phyloP scores from a whole-genome alignment of 1,140 invertebrate species.

The Neotoxoptera formosana region DNA sequence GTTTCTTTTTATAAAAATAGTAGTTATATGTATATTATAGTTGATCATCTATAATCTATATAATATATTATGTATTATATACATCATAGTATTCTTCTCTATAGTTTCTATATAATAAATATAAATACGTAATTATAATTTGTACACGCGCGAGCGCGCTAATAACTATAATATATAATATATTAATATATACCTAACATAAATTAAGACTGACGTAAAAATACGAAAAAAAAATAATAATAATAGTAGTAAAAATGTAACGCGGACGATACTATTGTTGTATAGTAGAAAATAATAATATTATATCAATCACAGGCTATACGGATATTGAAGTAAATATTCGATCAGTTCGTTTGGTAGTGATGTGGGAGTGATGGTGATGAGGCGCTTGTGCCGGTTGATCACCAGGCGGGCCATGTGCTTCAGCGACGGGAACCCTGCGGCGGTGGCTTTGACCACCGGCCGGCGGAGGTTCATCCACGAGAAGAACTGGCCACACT shows the following conservation, averaged over 20 bases:
- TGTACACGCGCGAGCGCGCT: neutral
- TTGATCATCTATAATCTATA: neutral
- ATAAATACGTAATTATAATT: neutral
- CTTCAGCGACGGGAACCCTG: conserved; percentile 48
- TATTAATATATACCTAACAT: neutral
- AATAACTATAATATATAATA: too few species aligned
- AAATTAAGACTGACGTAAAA: neutral
- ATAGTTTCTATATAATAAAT: neutral
- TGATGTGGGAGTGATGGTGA: conserved; percentile 41
- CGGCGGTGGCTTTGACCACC: neutral
- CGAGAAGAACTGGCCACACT: conserved; percentile 20
- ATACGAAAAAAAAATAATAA: neutral
- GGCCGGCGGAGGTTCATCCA: conserved; percentile 43
- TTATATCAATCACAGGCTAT: conserved; percentile 31
- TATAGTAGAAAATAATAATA: neutral
- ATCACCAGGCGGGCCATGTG: conserved; percentile 40
- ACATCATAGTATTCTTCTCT: neutral
- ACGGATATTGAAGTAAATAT: conserved; percentile 48
- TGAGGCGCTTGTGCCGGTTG: conserved; percentile 32
- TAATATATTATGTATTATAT: neutral
- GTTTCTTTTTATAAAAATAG: neutral
- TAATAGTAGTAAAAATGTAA: neutral
- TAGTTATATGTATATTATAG: neutral
- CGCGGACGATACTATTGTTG: neutral
- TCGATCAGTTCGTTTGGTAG: conserved; percentile 53